Conservation (phyloP, 2,113 vertebrate species). For the Scomber colias region DNA sequence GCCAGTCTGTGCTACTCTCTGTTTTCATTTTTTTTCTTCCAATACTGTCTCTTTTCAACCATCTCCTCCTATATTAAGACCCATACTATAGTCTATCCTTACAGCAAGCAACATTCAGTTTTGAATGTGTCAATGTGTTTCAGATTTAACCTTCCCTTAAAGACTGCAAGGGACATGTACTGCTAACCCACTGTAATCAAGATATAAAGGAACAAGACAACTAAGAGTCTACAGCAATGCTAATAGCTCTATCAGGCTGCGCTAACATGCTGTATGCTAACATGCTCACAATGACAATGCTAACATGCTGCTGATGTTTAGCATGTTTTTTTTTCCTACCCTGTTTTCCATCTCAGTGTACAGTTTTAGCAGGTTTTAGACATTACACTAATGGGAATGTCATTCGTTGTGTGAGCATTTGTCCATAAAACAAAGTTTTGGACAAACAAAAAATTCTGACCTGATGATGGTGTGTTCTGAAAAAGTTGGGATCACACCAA, state of each 20-base stretch:
- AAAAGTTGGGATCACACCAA: no score
- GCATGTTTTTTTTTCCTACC: no score
- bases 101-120: not conserved
- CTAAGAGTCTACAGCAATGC: not conserved
- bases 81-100: not conserved
- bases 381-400: no score
- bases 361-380: not conserved
- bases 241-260: not conserved
- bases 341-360: not conserved
- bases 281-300: not conserved
- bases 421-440: no score
- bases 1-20: constrained; percentile 61
- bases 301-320: not conserved
- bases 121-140: not conserved
- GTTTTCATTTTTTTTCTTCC: constrained; percentile 18
- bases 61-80: not conserved
- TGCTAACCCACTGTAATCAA: not conserved
- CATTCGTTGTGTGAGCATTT: no score
- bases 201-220: not conserved
- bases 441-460: no score
- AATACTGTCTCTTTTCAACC: constrained; percentile 1
- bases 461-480: no score
- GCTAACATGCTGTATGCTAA: no score
- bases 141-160: not conserved
- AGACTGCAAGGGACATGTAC: no score